phyloP scores from a whole-genome alignment of 2,888 invertebrate species.

The Strigamia maritima region DNA sequence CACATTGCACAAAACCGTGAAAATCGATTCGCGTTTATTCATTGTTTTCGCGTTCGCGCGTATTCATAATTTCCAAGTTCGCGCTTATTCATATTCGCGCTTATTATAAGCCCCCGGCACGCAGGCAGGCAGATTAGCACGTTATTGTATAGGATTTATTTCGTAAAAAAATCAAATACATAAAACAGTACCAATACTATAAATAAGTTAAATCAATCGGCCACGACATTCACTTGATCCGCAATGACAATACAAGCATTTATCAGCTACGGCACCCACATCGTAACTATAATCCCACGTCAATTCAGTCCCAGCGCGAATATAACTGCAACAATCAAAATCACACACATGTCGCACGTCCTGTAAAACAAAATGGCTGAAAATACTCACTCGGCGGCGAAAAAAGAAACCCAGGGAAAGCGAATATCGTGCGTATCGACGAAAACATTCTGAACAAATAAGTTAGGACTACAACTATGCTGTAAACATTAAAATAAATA shows the following conservation, averaged over 20 bases:
- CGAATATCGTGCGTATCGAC: constrained; percentile 97
- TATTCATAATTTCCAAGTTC: too few species aligned
- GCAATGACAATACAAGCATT: constrained; percentile 88
- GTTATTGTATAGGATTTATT: too few species aligned
- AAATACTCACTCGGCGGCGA: constrained; percentile 49
- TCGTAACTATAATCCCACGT: constrained; percentile 99
- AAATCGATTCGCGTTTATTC: too few species aligned
- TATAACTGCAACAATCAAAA: constrained; percentile 58
- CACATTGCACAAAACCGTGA: too few species aligned
- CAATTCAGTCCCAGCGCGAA: constrained; percentile 86
- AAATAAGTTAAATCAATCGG: too few species aligned
- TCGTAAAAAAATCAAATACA: too few species aligned
- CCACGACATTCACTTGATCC: constrained; percentile 83
- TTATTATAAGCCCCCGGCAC: too few species aligned
- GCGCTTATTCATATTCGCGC: too few species aligned
- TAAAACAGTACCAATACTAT: too few species aligned
- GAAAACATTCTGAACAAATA: constrained; percentile 97
- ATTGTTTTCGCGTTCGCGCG: too few species aligned
- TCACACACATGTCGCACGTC: not conserved
- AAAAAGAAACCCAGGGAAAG: constrained; percentile 75
- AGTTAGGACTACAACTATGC: constrained; percentile 88
- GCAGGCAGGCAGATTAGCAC: too few species aligned
- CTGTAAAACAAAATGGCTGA: too few species aligned
- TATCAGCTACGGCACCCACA: constrained; percentile 88
- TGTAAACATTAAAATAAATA: constrained; percentile 46